Percentiles rank a stretch among this genome's conserved stretches.
Conservation (phyloP, 1,140 invertebrate species). For the Drosophila parvula region DNA sequence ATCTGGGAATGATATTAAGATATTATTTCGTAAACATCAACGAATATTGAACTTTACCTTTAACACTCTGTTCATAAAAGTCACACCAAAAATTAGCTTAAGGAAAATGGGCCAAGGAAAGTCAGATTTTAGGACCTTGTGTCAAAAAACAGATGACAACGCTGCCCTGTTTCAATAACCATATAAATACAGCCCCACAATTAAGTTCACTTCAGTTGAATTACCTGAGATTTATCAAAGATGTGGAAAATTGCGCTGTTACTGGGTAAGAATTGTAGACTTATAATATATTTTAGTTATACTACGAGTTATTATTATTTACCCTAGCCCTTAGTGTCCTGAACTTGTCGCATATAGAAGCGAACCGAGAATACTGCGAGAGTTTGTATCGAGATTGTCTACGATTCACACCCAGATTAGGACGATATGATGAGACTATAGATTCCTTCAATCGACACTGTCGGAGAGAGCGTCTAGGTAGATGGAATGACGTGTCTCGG, state of each 20-base stretch:
- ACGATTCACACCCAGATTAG: slow-evolving; percentile 15
- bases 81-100: neutral
- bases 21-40: neutral
- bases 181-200: slow-evolving; percentile 25
- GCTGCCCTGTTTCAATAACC: neutral
- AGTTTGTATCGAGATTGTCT: slow-evolving; percentile 19
- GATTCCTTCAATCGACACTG: slow-evolving; percentile 37
- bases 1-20: neutral
- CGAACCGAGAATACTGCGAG: slow-evolving; percentile 27
- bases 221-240: neutral
- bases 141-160: neutral
- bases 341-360: neutral
- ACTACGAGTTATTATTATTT: too few species aligned
- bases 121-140: neutral
- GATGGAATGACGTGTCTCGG: slow-evolving; percentile 33
- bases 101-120: slow-evolving; percentile 2
- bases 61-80: accelerated
- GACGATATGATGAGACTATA: slow-evolving; percentile 31
- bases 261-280: slow-evolving; percentile 4
- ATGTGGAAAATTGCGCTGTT: slow-evolving; percentile 31
- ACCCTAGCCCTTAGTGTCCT: slow-evolving; percentile 16
- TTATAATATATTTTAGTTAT: neutral
- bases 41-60: neutral
- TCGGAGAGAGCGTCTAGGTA: slow-evolving; percentile 14
- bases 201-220: neutral